Evolutionary conservation across 2,888 invertebrate species (phyloP), one percentile per base, ranked within the genome.

Genomic region (Ectemnius cavifrons): DNA sequence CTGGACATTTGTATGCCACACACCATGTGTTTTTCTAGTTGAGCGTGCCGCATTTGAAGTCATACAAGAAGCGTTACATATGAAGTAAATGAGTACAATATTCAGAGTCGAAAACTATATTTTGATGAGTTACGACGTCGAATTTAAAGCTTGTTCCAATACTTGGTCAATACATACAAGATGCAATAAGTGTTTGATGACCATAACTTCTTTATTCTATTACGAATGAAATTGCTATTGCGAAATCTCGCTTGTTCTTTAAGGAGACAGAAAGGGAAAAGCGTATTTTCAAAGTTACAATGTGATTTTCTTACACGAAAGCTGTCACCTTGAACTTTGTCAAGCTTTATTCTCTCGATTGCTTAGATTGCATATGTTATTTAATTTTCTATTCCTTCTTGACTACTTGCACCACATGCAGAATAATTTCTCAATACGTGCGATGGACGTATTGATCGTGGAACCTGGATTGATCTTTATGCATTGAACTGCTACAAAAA

Each of bases 381-480:
- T 63, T 74, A 73, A 56, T 60, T 56, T 57, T 46, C 56, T 13
- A 56, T 56, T 64, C 14, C 63, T n/a, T 63, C 69, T 75, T 46
- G 28, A 69, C 23, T 52, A 66, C 71, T 64, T 75, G 78, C 77
- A 77, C 67, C 71, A 77, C 58, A 68, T 71, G 67, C 73, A 77
- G 58, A 58, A 66, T 49, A 61, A 58, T 46, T 60, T 16, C 11
- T 11, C 20, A 20, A 3, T 49, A 20, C 57, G 52, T 75, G 73
- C 69, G 61, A 75, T 74, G 74, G 74, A 62, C 74, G 74, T 49
- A 52, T 6, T 14, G 49, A 46, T 11, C 2, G 3, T 23, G 23
- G 23, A 28, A 23, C 3, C 16, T n/a, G 0, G 11, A 16, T 58
- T 52, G 6, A 23, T 49, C 4, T n/a, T 14, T 18, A 23, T 56